These are phyloP conservation scores for Tretioscincus oriximinensis DNA, from an alignment of 2,113 vertebrate genomes.

Conservation along the genomic window DNA sequence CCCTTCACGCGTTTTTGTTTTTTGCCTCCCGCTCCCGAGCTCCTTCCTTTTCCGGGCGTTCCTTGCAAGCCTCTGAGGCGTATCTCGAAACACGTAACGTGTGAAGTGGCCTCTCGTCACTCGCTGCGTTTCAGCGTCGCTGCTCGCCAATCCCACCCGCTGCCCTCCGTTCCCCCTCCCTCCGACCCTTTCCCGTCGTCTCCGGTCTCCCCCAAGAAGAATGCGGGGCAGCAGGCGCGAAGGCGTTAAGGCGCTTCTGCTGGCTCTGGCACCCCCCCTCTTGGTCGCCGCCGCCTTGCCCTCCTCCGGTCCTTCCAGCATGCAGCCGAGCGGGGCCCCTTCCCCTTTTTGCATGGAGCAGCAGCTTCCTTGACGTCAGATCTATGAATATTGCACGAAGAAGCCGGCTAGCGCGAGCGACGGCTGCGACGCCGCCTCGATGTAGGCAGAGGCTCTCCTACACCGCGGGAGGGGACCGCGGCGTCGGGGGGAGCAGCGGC, in stretches of 20 bases:
- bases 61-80: not conserved
- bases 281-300: not conserved
- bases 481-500: not conserved
- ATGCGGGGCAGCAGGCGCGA: not conserved
- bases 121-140: not conserved
- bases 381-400: constrained; percentile 49
- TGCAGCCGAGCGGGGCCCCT: constrained; percentile 35
- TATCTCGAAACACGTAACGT: not conserved
- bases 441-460: constrained; percentile 16
- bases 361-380: constrained; percentile 70
- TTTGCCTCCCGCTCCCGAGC: no score
- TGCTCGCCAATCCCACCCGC: no score
- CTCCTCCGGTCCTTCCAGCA: not conserved
- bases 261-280: not conserved
- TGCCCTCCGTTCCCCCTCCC: not conserved
- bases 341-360: constrained; percentile 17
- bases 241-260: constrained; percentile 30
- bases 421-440: constrained; percentile 15
- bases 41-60: not conserved
- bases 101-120: not conserved
- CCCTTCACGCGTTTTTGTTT: no score
- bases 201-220: fast-evolving
- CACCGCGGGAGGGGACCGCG: constrained; percentile 4
- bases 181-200: fast-evolving
- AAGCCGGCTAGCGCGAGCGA: constrained; percentile 27